Base-by-base conservation (phyloP, 35 echinoderm and acorn worm species). In the Stichopus chloronotus region DNA sequence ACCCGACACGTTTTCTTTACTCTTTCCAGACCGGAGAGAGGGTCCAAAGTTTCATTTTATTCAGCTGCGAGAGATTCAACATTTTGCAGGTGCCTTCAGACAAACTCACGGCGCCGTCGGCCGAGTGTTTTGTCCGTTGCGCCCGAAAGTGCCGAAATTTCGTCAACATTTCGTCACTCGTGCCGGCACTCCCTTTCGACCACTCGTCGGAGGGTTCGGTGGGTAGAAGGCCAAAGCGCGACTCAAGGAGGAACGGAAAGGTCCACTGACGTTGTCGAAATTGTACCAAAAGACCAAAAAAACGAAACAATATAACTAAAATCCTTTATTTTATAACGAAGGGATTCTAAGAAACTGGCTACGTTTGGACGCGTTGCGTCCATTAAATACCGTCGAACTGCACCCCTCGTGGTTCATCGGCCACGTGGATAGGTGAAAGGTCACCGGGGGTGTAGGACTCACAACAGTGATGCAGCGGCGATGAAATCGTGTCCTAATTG, bases 1-100 rank as follows among this genome's bases (percentile, higher is more conserved):
- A 52, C n/a, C 60, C 65, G 57, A 89, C 87, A 89, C 87, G 87
- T 89, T 89, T 43, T 72, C 87, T 53, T 89, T 89, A 72, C 87
- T 71, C 60, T 72, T 13, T 43, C 17, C 59, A 89, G 87, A 89
- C 22, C 59, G 59, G 30, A 65, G 87, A 89, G 87, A 59, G 87
- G 87, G 87, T 89, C 87, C 87, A 89, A 89, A 89, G 87, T 89
- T 89, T 88, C 86, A 88, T 88, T 88, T 88, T n/a, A 63, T 43
- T 89, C 87, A 89, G 87, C 87, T 89, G 87, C 87, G 52, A 63
- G 55, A 19, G 59, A 52, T 89, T 89, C 87, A 89, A 89, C 61
- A 19, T 71, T 89, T 89, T 89, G 87, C 87, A 89, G 87, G 87
- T 89, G 87, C 87, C 87, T 89, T 71, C 71, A 61, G 52, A 72